Evolutionary conservation across 2,888 invertebrate genomes (phyloP), one percentile per base, ranked within the genome.

Genomic region (Micoletzkya japonica): DNA sequence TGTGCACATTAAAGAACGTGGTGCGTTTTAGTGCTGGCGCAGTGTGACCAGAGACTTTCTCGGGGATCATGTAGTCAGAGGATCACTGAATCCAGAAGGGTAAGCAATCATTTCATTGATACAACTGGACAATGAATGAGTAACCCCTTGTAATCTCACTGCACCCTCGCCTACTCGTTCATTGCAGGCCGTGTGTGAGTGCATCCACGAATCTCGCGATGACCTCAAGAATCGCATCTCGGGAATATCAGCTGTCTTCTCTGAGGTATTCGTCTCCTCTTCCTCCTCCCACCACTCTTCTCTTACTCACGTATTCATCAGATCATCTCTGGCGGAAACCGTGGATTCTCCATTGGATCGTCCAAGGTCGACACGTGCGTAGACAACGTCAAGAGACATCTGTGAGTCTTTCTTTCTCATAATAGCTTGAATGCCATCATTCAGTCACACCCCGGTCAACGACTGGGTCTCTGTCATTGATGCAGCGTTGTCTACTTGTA

Each of bases 391-490:
- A 85, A 84, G 73, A 77, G 77, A 59, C 83, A 84, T 68, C 77
- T 84, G 82, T 81, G 57, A 76, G 78, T 73, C 24, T 30, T 10
- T 32, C 37, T 6, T 34, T 30, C 64, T 37, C 20, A n/a, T n/a
- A n/a, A n/a, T n/a, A n/a, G n/a, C n/a, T n/a, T n/a, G n/a, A n/a
- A n/a, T n/a, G n/a, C 7, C 17, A 10, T 28, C 4, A n/a, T 50
- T 59, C 67, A 81, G 81, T 73, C 75, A 83, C 70, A 84, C 84
- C 7, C 83, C 84, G 7, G 81, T 81, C 64, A 84, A 84, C 72
- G 84, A 84, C 70, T 84, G 84, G 84, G 82, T 81, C 36, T 74
- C 76, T 28, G 82, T 82, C 64, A 84, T 84, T 70, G 84, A 84
- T 73, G 73, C 78, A 26, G 84, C 84, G 52, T 78, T 84, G 36